phyloP scores from a whole-genome alignment of 1,140 invertebrate genomes.

The Euglossa dilemma region DNA sequence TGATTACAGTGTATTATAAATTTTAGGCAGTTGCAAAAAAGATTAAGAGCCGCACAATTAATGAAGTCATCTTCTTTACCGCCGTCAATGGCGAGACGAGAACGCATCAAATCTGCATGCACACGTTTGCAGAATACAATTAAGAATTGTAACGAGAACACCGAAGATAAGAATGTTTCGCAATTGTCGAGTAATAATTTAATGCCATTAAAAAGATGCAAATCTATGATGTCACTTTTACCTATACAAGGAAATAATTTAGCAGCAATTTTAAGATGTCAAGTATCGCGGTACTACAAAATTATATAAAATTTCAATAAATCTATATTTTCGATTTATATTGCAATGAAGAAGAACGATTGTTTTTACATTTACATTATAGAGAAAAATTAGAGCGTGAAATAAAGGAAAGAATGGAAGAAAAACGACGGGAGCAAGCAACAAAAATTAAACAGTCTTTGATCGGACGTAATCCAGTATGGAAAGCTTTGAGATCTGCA shows the following conservation, averaged over 20 bases:
- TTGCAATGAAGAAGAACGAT: too few species aligned
- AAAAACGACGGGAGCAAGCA: constrained; percentile 84
- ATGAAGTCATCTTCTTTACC: constrained; percentile 86
- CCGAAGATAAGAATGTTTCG: constrained; percentile 68
- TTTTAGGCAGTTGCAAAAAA: constrained; percentile 85
- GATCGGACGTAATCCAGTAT: constrained; percentile 86
- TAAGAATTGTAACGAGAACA: constrained; percentile 73
- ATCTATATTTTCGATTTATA: not conserved
- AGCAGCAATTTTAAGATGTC: constrained; percentile 87
- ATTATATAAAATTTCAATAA: not conserved
- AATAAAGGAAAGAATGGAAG: constrained; percentile 84
- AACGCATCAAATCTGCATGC: constrained; percentile 81
- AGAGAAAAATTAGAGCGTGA: constrained; percentile 86
- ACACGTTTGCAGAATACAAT: constrained; percentile 75
- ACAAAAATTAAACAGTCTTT: constrained; percentile 84
- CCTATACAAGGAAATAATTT: constrained; percentile 86
- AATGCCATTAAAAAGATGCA: constrained; percentile 75
- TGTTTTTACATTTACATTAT: constrained; percentile 15
- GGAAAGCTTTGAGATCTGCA: constrained; percentile 85
- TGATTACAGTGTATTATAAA: not conserved
- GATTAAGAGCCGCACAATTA: constrained; percentile 87
- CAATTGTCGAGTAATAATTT: constrained; percentile 71
- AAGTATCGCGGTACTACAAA: constrained; percentile 83
- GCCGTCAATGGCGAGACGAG: constrained; percentile 87
- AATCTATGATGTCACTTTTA: constrained; percentile 79